A percentile compares a stretch with the other conserved stretches of the same genome.
Conservation (phyloP, 2,797 vertebrate species). For the Parambassis ranga region DNA sequence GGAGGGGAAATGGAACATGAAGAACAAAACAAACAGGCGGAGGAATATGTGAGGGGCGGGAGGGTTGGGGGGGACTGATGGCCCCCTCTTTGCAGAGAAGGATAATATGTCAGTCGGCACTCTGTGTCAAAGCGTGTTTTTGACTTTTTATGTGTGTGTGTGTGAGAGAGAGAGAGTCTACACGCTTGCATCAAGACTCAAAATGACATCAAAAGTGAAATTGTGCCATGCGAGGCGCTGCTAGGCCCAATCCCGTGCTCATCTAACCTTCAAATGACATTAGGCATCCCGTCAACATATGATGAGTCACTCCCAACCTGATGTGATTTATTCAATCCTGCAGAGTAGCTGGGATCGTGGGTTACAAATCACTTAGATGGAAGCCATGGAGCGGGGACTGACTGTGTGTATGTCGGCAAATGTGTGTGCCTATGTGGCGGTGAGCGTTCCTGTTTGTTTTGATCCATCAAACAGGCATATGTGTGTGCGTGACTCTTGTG, state of each 20-base stretch:
- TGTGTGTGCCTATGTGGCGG: background rate
- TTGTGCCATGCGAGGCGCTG: slow-evolving; percentile 17
- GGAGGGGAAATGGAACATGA: slow-evolving; percentile 75
- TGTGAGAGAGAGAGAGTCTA: slow-evolving; percentile 2
- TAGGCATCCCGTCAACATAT: slow-evolving; percentile 54
- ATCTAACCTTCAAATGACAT: slow-evolving; percentile 80
- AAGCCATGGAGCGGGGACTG: slow-evolving; percentile 20
- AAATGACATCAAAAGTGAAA: slow-evolving; percentile 47
- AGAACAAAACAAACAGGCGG: slow-evolving; percentile 70
- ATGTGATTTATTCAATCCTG: slow-evolving; percentile 75
- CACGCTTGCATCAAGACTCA: slow-evolving; percentile 36
- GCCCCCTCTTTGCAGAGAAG: slow-evolving; percentile 26
- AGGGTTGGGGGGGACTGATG: slow-evolving; percentile 18
- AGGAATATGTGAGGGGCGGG: background rate
- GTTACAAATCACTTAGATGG: slow-evolving; percentile 75
- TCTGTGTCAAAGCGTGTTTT: slow-evolving; percentile 36
- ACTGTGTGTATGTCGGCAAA: background rate
- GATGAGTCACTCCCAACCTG: slow-evolving; percentile 62
- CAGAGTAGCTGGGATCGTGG: slow-evolving; percentile 57
- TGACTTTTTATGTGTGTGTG: slow-evolving; percentile 34
- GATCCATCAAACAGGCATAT: background rate
- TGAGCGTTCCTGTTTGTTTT: slow-evolving; percentile 10
- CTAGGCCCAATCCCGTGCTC: slow-evolving; percentile 47
- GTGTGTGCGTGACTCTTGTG: background rate
- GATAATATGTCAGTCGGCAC: slow-evolving; percentile 63